Evolutionary conservation across 2,113 vertebrate genomes (phyloP).

Genomic region (Solea senegalensis): DNA sequence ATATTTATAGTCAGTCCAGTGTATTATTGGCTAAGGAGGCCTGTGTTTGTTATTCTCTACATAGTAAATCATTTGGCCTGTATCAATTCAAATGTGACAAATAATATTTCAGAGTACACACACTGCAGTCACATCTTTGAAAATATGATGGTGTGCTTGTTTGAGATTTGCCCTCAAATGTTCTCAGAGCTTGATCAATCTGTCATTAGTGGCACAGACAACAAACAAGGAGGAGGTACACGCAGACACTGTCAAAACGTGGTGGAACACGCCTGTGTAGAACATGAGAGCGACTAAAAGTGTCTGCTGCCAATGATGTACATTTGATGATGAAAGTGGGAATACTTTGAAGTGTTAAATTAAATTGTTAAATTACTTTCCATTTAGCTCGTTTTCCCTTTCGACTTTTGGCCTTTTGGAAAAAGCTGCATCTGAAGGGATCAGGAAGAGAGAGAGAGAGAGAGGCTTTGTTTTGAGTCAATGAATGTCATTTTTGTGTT

Average conservation of each 20-base stretch:
- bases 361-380: too few relatives aligned
- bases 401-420: constrained; percentile 16
- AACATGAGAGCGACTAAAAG: constrained; percentile 42
- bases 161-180: constrained; percentile 28
- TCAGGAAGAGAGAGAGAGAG: not conserved
- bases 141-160: constrained; percentile 47
- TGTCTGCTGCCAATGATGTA: constrained; percentile 57
- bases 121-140: constrained; percentile 4
- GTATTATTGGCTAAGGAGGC: not conserved
- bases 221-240: constrained; percentile 46
- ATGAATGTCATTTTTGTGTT: constrained; percentile 64
- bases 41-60: not conserved
- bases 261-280: constrained; percentile 59
- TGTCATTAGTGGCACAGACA: constrained; percentile 67
- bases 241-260: constrained; percentile 56
- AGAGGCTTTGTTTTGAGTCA: constrained; percentile 53
- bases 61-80: not conserved
- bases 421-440: constrained; percentile 23
- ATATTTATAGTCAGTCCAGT: too few relatives aligned
- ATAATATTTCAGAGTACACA: not conserved
- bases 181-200: constrained; percentile 67
- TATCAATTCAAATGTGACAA: not conserved
- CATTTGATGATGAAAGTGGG: constrained; percentile 61
- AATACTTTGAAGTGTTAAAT: constrained; percentile 36
- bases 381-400: constrained; percentile 5